Evolutionary conservation across 2,113 vertebrate species (phyloP), one percentile per base, ranked within the genome.

Genomic region (Pterocles gutturalis): DNA sequence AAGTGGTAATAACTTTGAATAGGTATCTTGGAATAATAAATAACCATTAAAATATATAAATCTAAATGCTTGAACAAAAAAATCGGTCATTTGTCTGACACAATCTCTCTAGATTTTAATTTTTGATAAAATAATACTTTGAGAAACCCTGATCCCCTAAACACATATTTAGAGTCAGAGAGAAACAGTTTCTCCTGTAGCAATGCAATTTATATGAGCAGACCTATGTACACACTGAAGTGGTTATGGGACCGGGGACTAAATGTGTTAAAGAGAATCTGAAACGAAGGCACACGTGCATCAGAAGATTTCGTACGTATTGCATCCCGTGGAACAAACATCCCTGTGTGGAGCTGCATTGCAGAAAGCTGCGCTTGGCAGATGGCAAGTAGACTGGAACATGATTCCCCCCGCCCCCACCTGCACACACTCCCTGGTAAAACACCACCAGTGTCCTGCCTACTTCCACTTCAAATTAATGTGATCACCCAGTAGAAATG

Each of bases 281-380:
- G 5, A 92, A 67, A 84, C 0, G 0, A 72, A n/a, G 57, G 51
- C 57, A 82, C 36, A 66, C 2, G 0, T 75, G 72, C 72, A 92
- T n/a, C 53, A 91, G 66, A 76, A 87, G 77, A 86, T 76, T 73
- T 78, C 7, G 1, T 75, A 66, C 11, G 36, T 54, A 54, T 77
- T 92, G 82, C 66, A 93, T 95, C 96, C 96, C 58, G 41, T 94
- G 80, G 96, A 96, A 96, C 95, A 97, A 97, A 96, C 92, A 96
- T 89, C 95, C 66, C 89, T 93, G 57, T 92, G 84, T 82, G 81
- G 80, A 97, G 93, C 83, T 93, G 95, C 83, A 51, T 65, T 18
- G 43, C 92, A 96, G 95, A 98, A 97, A 97, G 86, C 84, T 95
- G 94, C 93, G 90, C 91, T 94, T 94, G 96, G 97, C 97, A 97